phyloP scores from a whole-genome alignment of 2,797 vertebrate species.

The Philypnodon macrostomus region DNA sequence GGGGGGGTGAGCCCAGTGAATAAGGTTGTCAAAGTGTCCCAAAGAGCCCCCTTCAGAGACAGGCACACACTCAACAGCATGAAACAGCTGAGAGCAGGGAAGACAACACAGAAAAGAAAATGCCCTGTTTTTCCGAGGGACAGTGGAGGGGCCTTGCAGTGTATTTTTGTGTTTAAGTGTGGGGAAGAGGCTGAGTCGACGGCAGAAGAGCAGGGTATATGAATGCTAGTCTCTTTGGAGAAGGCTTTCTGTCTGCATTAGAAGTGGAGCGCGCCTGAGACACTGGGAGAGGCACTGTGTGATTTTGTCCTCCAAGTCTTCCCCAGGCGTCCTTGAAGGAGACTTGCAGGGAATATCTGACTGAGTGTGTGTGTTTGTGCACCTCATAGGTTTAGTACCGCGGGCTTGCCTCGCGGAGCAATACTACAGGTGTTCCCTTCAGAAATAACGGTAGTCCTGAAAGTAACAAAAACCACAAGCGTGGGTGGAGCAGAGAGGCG shows the following conservation, averaged over 20 bases:
- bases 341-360: slow-evolving; percentile 69
- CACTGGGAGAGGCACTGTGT: slow-evolving; percentile 67
- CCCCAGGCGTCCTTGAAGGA: slow-evolving; percentile 74
- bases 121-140: slow-evolving; percentile 43
- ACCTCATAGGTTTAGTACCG: slow-evolving; percentile 51
- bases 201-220: too few relatives aligned
- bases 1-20: slow-evolving; percentile 51
- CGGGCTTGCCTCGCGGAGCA: slow-evolving; percentile 58
- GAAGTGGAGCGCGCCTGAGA: slow-evolving; percentile 64
- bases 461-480: slow-evolving; percentile 44
- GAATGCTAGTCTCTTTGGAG: slow-evolving; percentile 58
- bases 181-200: slow-evolving; percentile 41
- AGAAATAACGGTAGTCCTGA: slow-evolving; percentile 39
- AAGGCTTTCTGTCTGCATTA: slow-evolving; percentile 70
- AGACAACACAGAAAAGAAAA: slow-evolving; percentile 49
- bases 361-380: slow-evolving; percentile 41
- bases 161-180: slow-evolving; percentile 54
- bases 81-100: slow-evolving; percentile 61
- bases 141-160: slow-evolving; percentile 56
- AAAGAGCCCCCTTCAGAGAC: slow-evolving; percentile 39
- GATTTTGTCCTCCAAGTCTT: slow-evolving; percentile 76
- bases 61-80: slow-evolving; percentile 38
- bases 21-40: slow-evolving; percentile 69
- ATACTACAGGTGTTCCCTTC: slow-evolving; percentile 64
- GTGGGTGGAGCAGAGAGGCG: slow-evolving; percentile 31